phyloP scores from a whole-genome alignment of 2,113 vertebrate genomes.

The Sebastes fasciatus region DNA sequence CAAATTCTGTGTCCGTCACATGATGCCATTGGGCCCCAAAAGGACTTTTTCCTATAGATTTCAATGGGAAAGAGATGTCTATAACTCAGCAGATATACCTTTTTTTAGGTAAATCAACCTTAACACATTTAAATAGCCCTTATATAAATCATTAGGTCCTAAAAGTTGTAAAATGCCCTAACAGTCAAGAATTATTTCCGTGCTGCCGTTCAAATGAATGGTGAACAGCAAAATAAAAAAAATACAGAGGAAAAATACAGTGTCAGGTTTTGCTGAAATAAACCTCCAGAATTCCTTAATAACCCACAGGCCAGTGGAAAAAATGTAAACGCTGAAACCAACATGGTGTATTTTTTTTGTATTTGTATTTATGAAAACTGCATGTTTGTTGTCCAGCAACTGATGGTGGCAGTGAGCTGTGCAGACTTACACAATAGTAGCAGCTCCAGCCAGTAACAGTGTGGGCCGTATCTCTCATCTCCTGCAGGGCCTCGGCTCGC shows the following conservation, averaged over 20 bases:
- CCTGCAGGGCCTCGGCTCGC: slow-evolving; percentile 84
- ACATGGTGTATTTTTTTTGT: background rate
- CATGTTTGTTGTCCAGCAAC: background rate
- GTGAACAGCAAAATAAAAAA: background rate
- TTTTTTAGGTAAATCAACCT: too few species aligned
- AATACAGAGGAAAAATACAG: background rate
- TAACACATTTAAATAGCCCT: too few species aligned
- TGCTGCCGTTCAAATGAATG: too few species aligned
- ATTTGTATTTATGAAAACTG: background rate
- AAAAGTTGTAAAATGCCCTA: too few species aligned
- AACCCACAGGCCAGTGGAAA: background rate
- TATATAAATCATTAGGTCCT: too few species aligned
- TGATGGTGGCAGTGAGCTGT: background rate
- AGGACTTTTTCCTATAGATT: too few species aligned
- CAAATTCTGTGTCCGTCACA: too few species aligned
- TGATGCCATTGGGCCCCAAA: too few species aligned
- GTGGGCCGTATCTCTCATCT: slow-evolving; percentile 91
- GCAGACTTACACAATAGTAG: slow-evolving; percentile 93
- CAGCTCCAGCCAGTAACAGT: slow-evolving; percentile 95
- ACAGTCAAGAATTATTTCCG: too few species aligned
- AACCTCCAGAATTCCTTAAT: background rate
- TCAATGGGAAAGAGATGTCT: too few species aligned
- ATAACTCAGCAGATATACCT: too few species aligned
- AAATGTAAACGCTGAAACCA: background rate
- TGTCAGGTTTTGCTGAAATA: background rate